A percentile compares a stretch with the other conserved stretches of the same genome.
Evolutionary conservation across 1,140 invertebrate species (phyloP).

Genomic region (Drosophila gunungcola): DNA sequence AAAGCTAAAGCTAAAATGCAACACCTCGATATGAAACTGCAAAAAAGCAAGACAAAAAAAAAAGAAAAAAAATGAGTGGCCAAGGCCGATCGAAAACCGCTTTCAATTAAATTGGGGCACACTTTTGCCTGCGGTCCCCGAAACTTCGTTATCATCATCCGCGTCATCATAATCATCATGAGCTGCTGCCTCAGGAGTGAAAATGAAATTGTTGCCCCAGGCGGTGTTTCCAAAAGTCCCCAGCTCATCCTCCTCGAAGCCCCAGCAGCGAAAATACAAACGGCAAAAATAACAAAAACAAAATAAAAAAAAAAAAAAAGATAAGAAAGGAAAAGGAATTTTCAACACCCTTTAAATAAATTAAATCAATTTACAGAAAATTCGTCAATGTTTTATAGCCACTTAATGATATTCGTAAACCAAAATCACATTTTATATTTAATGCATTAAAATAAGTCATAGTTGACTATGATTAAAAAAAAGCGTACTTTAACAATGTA

Average conservation of each 20-base stretch:
- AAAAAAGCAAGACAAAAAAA: background rate
- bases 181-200: conserved; percentile 66
- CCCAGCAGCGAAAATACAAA: conserved; percentile 6
- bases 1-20: conserved; percentile 31
- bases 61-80: conserved; percentile 19
- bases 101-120: conserved; percentile 82
- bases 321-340: background rate
- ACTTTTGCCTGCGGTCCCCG: conserved; percentile 77
- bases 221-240: conserved; percentile 29
- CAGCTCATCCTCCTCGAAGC: conserved; percentile 41
- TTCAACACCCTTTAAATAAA: background rate
- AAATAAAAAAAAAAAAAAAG: background rate
- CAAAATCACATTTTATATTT: too few species aligned
- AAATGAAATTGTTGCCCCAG: conserved; percentile 72
- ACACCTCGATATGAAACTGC: conserved; percentile 18
- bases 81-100: conserved; percentile 77
- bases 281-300: background rate
- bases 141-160: conserved; percentile 33
- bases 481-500: too few species aligned
- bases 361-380: background rate
- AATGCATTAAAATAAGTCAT: too few species aligned
- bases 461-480: too few species aligned
- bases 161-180: conserved; percentile 22
- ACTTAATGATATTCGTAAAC: too few species aligned
- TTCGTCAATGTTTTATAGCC: too few species aligned